A percentile compares a stretch with the other conserved stretches of the same genome.
Evolutionary conservation across 2,797 vertebrate species (phyloP).

Genomic region (Gallinago stenura): DNA sequence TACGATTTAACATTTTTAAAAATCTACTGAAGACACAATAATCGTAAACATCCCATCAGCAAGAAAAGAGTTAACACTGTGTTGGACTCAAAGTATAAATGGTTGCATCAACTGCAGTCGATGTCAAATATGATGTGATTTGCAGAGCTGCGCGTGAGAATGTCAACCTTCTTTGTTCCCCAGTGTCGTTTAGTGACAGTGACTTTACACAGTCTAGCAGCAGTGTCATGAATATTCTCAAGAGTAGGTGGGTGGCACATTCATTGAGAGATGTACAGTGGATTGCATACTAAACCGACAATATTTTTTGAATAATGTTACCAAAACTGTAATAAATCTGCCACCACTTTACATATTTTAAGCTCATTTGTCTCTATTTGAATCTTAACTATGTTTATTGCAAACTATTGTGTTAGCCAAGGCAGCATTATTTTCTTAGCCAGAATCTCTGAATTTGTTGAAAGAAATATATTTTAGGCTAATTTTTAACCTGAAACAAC

Average conservation of each 20-base stretch:
- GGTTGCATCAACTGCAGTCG: not conserved
- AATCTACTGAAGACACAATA: not conserved
- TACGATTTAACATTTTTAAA: not conserved
- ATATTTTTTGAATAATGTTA: slow-evolving; percentile 17
- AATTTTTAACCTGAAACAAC: slow-evolving; percentile 27
- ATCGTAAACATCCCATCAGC: not conserved
- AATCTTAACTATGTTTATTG: not conserved
- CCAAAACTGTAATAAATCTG: slow-evolving; percentile 24
- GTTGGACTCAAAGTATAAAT: not conserved
- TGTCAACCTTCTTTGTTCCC: slow-evolving; percentile 33
- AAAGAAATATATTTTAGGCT: not conserved
- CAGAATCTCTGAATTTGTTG: not conserved
- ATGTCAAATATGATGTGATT: not conserved
- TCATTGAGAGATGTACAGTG: slow-evolving; percentile 7
- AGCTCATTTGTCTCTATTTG: slow-evolving; percentile 17
- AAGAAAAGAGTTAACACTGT: not conserved
- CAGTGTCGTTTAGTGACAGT: not conserved
- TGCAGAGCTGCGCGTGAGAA: not conserved
- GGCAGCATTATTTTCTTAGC: not conserved
- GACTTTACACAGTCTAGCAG: slow-evolving; percentile 40
- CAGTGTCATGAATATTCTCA: slow-evolving; percentile 16
- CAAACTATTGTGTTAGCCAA: not conserved
- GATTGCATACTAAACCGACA: slow-evolving; percentile 8
- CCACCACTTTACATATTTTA: slow-evolving; percentile 39
- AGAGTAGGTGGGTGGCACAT: slow-evolving; percentile 15